Evolutionary conservation across 2,888 invertebrate species (phyloP), one percentile per base, ranked within the genome.

Genomic region (Zootermopsis nevadensis): DNA sequence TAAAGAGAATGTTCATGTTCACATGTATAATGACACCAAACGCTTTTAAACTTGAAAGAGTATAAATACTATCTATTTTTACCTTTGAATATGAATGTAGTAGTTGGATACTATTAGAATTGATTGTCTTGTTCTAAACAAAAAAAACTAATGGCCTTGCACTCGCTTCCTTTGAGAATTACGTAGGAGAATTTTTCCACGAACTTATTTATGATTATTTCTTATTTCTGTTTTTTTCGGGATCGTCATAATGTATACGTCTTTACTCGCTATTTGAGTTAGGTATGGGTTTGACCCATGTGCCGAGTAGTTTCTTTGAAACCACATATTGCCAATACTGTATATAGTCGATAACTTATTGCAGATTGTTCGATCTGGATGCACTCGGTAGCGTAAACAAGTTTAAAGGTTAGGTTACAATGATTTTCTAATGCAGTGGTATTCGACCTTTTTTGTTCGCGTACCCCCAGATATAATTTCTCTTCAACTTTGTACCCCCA

Each of bases 11-110:
- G 38, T 80, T 69, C 22, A 79, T 83, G 35, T 83, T 69, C 60
- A 55, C 42, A 66, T 74, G 66, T 77, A 83, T 69, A 74, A 83
- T 81, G 81, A 83, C 83, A 83, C 83, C 83, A 83, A 83, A 81
- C 81, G 81, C 81, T 83, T 81, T 81, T 81, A 83, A 81, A 83
- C 67, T 66, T 77, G 42, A 77, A 67, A 83, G 80, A 83, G 53
- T 74, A 83, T 80, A 83, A 80, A 83, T 81, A 77, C 72, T 77
- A 76, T 83, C 83, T 83, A 83, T 81, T 83, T 83, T 83, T 83
- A 83, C 81, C 81, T 77, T 81, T 81, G 81, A 66, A 77, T 83
- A 83, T 81, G 60, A 53, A 30, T 60, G 42, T 60, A 83, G 24
- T 67, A 81, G 38, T 77, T 42, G 30, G 48, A 55, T 83, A 83